phyloP scores from a whole-genome alignment of 2,113 vertebrate species.

The Nicator chloris region DNA sequence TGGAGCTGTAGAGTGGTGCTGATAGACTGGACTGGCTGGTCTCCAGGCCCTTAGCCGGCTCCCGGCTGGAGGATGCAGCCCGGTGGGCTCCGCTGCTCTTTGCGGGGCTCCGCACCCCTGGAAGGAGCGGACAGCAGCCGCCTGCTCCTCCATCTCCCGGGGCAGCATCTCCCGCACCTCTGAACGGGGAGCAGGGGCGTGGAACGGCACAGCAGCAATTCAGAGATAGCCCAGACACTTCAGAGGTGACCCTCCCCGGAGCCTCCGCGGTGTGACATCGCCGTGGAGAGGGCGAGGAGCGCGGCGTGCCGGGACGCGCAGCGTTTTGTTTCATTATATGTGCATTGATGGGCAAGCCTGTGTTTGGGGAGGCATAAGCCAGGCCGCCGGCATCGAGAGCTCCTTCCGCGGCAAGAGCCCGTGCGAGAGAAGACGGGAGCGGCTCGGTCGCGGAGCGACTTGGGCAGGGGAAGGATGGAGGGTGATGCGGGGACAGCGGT shows the following conservation, averaged over 20 bases:
- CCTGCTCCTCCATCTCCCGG: neutral
- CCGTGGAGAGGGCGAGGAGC: neutral
- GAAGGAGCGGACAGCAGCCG: neutral
- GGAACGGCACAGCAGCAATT: neutral
- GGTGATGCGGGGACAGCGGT: neutral
- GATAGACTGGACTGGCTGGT: rapidly evolving
- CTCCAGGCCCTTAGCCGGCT: neutral
- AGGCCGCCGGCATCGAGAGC: neutral
- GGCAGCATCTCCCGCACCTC: neutral
- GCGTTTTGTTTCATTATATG: rapidly evolving
- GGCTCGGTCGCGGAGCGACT: neutral
- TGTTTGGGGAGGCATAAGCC: neutral
- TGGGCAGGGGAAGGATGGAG: neutral
- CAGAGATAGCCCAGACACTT: neutral
- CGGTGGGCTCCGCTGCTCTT: neutral
- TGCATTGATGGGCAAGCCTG: neutral
- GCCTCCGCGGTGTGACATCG: neutral
- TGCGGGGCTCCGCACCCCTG: neutral
- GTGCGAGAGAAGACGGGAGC: neutral
- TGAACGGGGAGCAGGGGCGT: rapidly evolving
- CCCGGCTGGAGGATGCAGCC: neutral
- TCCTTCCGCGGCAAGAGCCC: neutral
- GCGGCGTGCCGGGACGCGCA: neutral
- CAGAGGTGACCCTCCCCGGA: neutral
- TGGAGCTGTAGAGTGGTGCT: neutral